phyloP scores from a whole-genome alignment of 2,797 vertebrate genomes.

The Molossus alvarezi region DNA sequence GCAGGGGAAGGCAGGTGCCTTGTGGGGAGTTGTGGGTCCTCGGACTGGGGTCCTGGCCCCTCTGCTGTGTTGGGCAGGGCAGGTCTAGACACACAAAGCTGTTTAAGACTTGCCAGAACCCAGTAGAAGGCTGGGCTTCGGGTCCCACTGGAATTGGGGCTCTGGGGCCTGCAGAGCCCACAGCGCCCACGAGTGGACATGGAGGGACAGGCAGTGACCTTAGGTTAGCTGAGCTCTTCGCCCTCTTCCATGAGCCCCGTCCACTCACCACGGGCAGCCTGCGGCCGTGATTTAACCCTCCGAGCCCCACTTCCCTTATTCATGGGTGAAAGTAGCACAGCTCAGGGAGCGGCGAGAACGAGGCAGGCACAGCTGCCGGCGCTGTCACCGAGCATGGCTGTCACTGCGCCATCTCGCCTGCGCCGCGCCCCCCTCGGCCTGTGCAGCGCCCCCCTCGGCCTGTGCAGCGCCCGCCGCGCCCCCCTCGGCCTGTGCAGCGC shows the following conservation, averaged over 20 bases:
- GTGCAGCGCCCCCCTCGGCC: background rate
- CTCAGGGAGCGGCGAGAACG: background rate
- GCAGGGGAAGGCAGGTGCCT: background rate
- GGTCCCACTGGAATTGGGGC: too few species aligned
- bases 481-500: too few species aligned
- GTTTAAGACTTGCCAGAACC: background rate
- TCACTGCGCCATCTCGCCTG: background rate
- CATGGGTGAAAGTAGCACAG: background rate
- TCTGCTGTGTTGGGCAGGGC: background rate
- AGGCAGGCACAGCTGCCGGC: fast-evolving
- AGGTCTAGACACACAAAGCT: background rate
- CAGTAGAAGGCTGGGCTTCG: background rate
- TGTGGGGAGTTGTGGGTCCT: fast-evolving
- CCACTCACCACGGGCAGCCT: background rate
- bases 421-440: too few species aligned
- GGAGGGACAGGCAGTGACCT: too few species aligned
- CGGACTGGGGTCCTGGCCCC: background rate
- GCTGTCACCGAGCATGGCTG: fast-evolving
- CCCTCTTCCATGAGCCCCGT: fast-evolving
- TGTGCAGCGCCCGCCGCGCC: too few species aligned
- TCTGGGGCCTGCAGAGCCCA: background rate
- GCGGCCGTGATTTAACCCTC: too few species aligned
- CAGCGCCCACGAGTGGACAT: background rate
- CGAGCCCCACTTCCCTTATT: background rate
- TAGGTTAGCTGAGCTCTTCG: background rate